Percentiles rank a stretch among this genome's conserved stretches.
Conservation (phyloP, 2,113 vertebrate genomes). For the Potamarius usumacintae region DNA sequence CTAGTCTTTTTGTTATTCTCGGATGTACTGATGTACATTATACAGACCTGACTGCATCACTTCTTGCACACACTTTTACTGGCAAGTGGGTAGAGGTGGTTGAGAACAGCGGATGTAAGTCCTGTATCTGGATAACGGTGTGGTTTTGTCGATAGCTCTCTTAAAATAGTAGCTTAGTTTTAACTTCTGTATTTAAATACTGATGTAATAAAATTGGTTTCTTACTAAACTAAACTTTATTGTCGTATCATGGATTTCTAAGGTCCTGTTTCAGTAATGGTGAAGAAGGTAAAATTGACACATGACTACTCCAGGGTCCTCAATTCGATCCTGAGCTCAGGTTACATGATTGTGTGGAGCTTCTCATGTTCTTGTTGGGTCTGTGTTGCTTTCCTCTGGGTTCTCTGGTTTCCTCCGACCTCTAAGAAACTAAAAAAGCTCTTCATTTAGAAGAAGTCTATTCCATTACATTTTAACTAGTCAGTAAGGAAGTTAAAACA, state of each 20-base stretch:
- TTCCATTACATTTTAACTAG: neutral
- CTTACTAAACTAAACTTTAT: neutral
- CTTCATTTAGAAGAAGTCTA: neutral
- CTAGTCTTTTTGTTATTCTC: neutral
- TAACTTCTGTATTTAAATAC: neutral
- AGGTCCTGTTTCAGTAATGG: neutral
- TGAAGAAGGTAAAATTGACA: neutral
- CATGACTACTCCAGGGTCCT: neutral
- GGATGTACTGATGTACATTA: neutral
- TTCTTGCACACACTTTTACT: too few species aligned
- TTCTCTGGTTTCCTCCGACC: too few species aligned
- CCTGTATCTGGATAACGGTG: too few species aligned
- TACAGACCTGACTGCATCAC: too few species aligned
- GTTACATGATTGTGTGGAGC: neutral
- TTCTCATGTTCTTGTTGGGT: neutral
- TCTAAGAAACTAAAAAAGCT: neutral
- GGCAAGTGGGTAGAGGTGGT: too few species aligned
- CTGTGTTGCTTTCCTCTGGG: neutral
- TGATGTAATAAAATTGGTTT: neutral
- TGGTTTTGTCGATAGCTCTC: neutral
- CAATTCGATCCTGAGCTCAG: neutral
- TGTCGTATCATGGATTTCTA: neutral
- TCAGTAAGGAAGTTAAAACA: neutral
- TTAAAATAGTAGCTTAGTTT: neutral
- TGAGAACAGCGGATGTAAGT: too few species aligned